A percentile compares a stretch with the other conserved stretches of the same genome.
These are phyloP conservation scores for Martes martes DNA, from an alignment of 2,113 vertebrate species.

Conservation along the genomic window DNA sequence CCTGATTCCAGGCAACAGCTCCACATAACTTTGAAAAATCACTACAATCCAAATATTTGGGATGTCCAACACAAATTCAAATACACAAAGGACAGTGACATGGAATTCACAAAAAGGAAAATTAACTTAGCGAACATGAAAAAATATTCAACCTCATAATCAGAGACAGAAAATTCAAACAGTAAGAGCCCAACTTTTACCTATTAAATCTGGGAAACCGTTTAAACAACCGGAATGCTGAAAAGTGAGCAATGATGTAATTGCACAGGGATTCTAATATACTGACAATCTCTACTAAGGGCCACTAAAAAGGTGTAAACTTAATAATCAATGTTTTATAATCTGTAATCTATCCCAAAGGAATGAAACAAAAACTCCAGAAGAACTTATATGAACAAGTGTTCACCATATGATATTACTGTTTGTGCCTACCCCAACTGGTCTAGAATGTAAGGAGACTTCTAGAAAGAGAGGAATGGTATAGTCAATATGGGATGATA, in stretches of 20 bases:
- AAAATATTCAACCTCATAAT: not conserved
- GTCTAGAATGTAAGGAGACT: not conserved
- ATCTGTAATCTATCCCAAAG: not conserved
- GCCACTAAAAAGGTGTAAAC: not conserved
- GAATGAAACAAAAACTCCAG: not conserved
- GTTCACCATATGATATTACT: not conserved
- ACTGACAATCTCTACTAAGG: not conserved
- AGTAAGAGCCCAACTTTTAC: not conserved
- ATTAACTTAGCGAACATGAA: not conserved
- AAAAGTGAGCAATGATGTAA: not conserved
- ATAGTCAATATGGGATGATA: not conserved
- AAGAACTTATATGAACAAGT: not conserved
- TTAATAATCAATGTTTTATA: not conserved
- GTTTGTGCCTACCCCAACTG: not conserved
- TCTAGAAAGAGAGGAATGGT: not conserved
- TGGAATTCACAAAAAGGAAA: not conserved
- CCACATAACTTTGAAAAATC: not conserved
- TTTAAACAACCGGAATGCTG: not conserved
- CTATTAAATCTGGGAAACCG: not conserved
- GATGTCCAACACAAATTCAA: not conserved
- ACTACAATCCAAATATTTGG: not conserved
- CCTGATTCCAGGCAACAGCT: not conserved
- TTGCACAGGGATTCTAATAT: not conserved
- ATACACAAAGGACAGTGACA: not conserved
- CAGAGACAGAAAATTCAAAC: slow-evolving; percentile 3